phyloP scores from a whole-genome alignment of 2,113 vertebrate genomes.

The Emydocephalus ijimae region DNA sequence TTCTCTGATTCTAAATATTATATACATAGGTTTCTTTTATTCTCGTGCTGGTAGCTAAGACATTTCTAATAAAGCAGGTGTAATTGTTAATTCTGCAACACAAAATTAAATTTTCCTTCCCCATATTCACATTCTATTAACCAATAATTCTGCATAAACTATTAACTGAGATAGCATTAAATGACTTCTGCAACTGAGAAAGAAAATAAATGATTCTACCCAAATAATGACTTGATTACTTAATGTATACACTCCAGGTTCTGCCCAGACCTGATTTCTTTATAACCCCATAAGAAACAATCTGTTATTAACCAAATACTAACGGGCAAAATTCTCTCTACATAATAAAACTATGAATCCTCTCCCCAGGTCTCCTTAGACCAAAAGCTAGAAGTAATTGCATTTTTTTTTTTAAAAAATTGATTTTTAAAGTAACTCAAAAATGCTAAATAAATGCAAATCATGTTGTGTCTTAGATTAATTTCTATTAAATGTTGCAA shows the following conservation, averaged over 20 bases:
- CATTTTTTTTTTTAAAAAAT: conserved; percentile 4
- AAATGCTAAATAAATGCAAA: conserved; percentile 37
- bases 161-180: conserved; percentile 23
- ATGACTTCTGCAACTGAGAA: conserved; percentile 21
- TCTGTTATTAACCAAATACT: neutral
- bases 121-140: neutral
- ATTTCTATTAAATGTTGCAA: conserved; percentile 23
- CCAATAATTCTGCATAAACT: conserved; percentile 6
- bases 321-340: conserved; percentile 27
- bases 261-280: neutral
- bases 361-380: neutral
- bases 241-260: conserved; percentile 25
- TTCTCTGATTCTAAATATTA: neutral
- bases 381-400: conserved; percentile 31
- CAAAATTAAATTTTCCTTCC: neutral
- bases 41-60: neutral
- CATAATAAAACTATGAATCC: conserved; percentile 1
- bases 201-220: conserved; percentile 40
- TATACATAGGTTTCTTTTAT: neutral
- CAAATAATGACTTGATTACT: conserved; percentile 22
- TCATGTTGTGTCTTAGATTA: neutral
- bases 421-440: conserved; percentile 4
- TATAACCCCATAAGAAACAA: neutral
- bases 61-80: conserved; percentile 26
- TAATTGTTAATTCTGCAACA: conserved; percentile 31